Evolutionary conservation across 2,797 vertebrate species (phyloP).

Genomic region (Micropoecilia bifurca): DNA sequence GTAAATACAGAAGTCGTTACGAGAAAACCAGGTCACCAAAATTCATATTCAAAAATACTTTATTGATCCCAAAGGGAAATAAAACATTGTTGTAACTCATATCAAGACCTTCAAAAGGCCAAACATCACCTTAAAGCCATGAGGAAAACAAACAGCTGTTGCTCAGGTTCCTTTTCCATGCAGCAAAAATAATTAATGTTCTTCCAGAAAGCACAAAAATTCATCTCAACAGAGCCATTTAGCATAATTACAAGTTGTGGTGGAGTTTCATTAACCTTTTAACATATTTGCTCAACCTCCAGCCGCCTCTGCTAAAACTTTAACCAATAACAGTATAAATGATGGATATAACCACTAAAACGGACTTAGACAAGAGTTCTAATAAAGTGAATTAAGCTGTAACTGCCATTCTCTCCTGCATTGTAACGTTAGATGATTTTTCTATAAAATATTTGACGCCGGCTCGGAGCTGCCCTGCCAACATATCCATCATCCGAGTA

Average conservation of each 20-base stretch:
- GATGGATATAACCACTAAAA: background rate
- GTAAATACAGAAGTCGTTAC: background rate
- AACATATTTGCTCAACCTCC: background rate
- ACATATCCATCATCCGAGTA: conserved; percentile 35
- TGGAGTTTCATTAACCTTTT: background rate
- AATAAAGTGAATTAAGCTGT: conserved; percentile 16
- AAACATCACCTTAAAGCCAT: background rate
- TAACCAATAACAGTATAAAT: background rate
- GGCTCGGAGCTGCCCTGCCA: conserved; percentile 22
- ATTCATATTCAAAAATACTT: background rate
- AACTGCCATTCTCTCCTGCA: background rate
- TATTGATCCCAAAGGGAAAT: too few species aligned
- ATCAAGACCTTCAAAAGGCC: background rate
- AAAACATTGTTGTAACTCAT: too few species aligned
- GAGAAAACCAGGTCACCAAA: background rate
- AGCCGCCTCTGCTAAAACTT: background rate
- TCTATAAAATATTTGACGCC: background rate
- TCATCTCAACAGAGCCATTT: background rate
- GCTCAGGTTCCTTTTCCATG: background rate
- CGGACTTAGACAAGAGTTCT: background rate
- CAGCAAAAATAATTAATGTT: background rate
- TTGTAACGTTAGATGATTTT: conserved; percentile 13
- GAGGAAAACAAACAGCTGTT: background rate
- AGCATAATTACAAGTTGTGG: background rate
- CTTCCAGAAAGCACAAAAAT: background rate